These are phyloP conservation scores for Otis tarda DNA, from an alignment of 2,113 vertebrate species.

Conservation along the genomic window DNA sequence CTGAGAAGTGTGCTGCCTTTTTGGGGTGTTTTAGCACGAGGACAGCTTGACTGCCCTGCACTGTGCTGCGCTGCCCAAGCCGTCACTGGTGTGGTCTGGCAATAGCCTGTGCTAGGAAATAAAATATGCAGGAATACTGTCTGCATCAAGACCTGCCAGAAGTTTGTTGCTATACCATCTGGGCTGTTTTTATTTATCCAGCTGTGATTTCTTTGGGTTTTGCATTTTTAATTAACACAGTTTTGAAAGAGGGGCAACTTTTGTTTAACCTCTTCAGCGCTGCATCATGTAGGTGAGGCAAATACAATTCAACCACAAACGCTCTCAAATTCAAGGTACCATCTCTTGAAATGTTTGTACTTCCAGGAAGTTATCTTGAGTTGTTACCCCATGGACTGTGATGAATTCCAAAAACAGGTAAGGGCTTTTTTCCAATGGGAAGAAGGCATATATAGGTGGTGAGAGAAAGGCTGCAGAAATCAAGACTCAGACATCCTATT, in stretches of 20 bases:
- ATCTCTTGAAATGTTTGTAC: background rate
- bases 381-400: background rate
- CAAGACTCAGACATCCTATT: background rate
- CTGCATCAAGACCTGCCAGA: constrained; percentile 69
- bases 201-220: constrained; percentile 74
- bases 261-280: constrained; percentile 52
- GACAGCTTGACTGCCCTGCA: background rate
- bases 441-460: background rate
- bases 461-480: background rate
- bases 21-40: background rate
- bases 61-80: background rate
- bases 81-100: background rate
- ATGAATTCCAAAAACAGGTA: background rate
- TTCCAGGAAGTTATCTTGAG: background rate
- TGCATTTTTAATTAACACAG: constrained; percentile 77
- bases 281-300: background rate
- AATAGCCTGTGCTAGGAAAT: constrained; percentile 40
- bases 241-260: constrained; percentile 59
- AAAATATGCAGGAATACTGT: constrained; percentile 74
- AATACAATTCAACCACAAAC: background rate
- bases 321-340: background rate
- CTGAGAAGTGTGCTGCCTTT: background rate
- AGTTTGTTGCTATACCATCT: constrained; percentile 73
- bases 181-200: constrained; percentile 75
- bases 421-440: background rate